Percentiles rank a stretch among this genome's conserved stretches.
phyloP scores from a whole-genome alignment of 2,888 invertebrate species.

The Bruchidius siliquastri region DNA sequence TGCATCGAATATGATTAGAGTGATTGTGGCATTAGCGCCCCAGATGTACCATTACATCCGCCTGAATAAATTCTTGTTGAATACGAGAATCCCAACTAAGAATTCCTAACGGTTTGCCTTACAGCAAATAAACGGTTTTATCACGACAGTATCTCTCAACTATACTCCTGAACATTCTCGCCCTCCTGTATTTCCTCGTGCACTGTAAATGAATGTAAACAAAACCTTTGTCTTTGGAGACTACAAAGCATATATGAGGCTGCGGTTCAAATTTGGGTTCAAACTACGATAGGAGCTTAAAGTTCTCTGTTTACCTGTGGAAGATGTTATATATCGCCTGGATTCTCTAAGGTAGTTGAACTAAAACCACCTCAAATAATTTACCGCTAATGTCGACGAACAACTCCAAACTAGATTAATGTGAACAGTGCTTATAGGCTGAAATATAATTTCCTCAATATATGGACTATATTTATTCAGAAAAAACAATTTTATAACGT shows the following conservation, averaged over 20 bases:
- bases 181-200: background rate
- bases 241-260: constrained; percentile 14
- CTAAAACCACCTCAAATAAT: constrained; percentile 19
- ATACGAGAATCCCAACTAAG: too few relatives aligned
- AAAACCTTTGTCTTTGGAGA: constrained; percentile 4
- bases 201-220: constrained; percentile 2
- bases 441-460: too few relatives aligned
- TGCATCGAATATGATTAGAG: too few relatives aligned
- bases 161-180: background rate
- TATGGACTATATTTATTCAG: too few relatives aligned
- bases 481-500: too few relatives aligned
- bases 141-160: background rate
- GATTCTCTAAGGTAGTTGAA: constrained; percentile 18
- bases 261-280: constrained; percentile 14
- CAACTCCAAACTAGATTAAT: constrained; percentile 17
- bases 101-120: too few relatives aligned
- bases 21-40: too few relatives aligned
- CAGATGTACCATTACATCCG: too few relatives aligned
- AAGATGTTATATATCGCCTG: constrained; percentile 16
- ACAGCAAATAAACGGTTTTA: background rate
- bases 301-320: constrained; percentile 19
- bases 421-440: constrained; percentile 3
- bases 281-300: constrained; percentile 15
- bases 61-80: too few relatives aligned
- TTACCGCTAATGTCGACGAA: constrained; percentile 17